Base-by-base conservation (phyloP, 2,797 vertebrate genomes). In the Acipenser oxyrinchus region DNA sequence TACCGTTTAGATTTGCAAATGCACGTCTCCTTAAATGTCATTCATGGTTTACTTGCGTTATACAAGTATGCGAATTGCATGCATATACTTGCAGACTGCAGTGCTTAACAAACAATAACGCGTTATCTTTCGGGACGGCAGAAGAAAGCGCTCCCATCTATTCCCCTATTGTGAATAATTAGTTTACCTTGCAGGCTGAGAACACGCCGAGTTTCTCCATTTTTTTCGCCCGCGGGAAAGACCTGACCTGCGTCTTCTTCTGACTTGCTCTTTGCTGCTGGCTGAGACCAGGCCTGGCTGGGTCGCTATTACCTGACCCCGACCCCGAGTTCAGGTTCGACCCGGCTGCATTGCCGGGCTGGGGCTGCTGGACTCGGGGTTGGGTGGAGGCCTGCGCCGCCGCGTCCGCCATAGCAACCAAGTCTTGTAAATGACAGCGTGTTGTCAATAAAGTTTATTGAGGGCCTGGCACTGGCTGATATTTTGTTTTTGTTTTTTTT, bases 121-220 rank as follows among this genome's bases (percentile, higher is more conserved):
- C 15, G 15, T 18, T 18, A 18, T 18, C 1, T 18, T 18, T 18
- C 15, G 15, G 1, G 1, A 18, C 15, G 15, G 15, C 15, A 18
- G 15, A 18, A 18, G 15, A 18, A 3, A 37, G 23, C 23, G 23
- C 23, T 37, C 23, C 1, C 23, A 37, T 37, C 2, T 37, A 37
- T 37, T 37, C 2, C 1, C 23, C 23, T 37, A 37, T 37, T 37
- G 23, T 37, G 23, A 2, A 37, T 2, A 37, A 37, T 37, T 37
- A 37, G 23, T 37, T 64, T 85, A 94, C 93, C 91, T 93, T 97
- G 85, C 95, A 97, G 49, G 95, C 94, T 62, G 95, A 98, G 86
- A 97, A 98, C 66, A 98, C 94, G 81, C 96, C 95, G 76, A 98
- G 94, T 86, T 97, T 98, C 85, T 98, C 96, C 3, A 98, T 93